These are phyloP conservation scores for Chiloscyllium plagiosum DNA, from an alignment of 2,113 vertebrate species.

Conservation along the genomic window DNA sequence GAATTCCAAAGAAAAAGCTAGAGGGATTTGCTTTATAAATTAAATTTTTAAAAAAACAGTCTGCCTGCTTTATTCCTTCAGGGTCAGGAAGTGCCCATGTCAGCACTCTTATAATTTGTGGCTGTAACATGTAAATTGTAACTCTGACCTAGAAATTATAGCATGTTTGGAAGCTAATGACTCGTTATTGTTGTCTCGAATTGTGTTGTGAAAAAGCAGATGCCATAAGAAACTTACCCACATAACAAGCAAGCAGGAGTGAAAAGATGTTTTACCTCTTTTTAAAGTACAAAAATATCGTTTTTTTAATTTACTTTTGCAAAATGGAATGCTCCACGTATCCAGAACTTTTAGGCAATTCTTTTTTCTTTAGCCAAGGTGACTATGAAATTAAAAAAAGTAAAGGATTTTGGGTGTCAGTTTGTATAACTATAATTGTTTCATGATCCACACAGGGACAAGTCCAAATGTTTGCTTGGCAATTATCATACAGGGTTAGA, in stretches of 20 bases:
- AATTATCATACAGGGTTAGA: not conserved
- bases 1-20: slow-evolving; percentile 23
- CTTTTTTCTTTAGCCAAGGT: not conserved
- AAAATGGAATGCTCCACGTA: not conserved
- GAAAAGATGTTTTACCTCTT: not conserved
- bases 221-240: not conserved
- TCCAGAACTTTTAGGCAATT: not conserved
- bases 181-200: slow-evolving; percentile 22
- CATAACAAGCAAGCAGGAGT: not conserved
- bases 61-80: slow-evolving; percentile 27
- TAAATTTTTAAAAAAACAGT: slow-evolving; percentile 13
- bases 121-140: slow-evolving; percentile 35
- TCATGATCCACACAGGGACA: not conserved
- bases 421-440: not conserved
- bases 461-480: not conserved
- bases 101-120: slow-evolving; percentile 12
- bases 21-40: slow-evolving; percentile 28
- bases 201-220: not conserved
- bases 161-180: not conserved
- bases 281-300: not conserved
- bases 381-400: too few species aligned
- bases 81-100: slow-evolving; percentile 19
- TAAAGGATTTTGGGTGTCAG: not conserved
- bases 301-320: not conserved
- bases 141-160: slow-evolving; percentile 26